Evolutionary conservation across 2,888 invertebrate species (phyloP).

Genomic region (Limnephilus marmoratus): DNA sequence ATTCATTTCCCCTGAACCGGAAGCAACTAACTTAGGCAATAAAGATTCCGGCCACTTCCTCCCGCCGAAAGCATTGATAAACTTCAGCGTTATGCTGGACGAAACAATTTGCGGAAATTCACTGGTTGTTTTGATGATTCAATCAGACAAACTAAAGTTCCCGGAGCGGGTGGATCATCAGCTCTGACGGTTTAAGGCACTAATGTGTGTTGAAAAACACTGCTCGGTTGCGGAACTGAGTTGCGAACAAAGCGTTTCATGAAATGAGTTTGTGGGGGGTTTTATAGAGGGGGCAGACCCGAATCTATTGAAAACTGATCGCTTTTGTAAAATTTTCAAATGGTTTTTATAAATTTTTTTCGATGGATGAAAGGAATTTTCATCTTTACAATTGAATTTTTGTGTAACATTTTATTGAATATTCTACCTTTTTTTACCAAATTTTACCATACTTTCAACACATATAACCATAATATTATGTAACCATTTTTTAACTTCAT

Average conservation of each 20-base stretch:
- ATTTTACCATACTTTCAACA: too few relatives aligned
- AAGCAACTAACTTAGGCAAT: conserved; percentile 34
- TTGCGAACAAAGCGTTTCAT: background rate
- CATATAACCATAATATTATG: too few relatives aligned
- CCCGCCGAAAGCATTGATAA: conserved; percentile 33
- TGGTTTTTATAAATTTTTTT: background rate
- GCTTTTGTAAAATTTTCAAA: background rate
- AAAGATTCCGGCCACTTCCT: conserved; percentile 40
- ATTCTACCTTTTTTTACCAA: too few relatives aligned
- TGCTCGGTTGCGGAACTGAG: background rate
- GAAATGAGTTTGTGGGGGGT: background rate
- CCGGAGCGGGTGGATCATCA: conserved; percentile 4
- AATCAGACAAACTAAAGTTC: conserved; percentile 41
- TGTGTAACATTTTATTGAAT: too few relatives aligned
- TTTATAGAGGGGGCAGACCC: background rate
- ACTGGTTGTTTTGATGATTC: conserved; percentile 35
- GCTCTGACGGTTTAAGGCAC: conserved; percentile 1
- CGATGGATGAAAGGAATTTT: too few relatives aligned
- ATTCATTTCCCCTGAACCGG: conserved; percentile 21
- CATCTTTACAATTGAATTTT: too few relatives aligned
- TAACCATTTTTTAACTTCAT: too few relatives aligned
- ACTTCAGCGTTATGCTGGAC: background rate
- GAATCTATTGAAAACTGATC: background rate
- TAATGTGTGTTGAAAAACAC: conserved; percentile 27
- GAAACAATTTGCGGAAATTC: conserved; percentile 34